Evolutionary conservation across 2,113 vertebrate species (phyloP).

Genomic region (Pollimyrus isidori): DNA sequence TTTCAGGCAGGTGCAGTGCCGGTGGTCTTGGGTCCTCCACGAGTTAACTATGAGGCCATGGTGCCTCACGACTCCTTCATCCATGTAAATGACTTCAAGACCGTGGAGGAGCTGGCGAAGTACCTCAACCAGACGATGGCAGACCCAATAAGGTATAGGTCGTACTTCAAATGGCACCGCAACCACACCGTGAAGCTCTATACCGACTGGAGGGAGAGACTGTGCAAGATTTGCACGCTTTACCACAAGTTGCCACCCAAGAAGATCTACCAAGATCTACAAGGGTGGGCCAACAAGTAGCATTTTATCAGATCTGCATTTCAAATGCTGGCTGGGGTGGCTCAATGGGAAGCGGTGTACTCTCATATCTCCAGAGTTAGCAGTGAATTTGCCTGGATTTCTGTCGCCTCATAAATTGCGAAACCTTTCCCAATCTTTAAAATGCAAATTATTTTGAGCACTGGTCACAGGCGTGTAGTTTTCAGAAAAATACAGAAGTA

Average conservation of each 20-base stretch:
- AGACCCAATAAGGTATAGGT: conserved; percentile 57
- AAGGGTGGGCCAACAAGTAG: conserved; percentile 53
- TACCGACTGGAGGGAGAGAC: conserved; percentile 69
- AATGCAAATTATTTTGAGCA: neutral
- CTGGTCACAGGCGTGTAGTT: neutral
- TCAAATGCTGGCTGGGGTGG: neutral
- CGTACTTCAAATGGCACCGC: conserved; percentile 70
- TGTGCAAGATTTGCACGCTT: conserved; percentile 69
- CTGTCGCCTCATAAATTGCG: neutral
- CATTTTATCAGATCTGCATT: neutral
- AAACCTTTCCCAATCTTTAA: neutral
- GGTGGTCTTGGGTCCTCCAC: conserved; percentile 72
- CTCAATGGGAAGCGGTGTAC: neutral
- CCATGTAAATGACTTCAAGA: conserved; percentile 74
- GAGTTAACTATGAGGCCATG: conserved; percentile 68
- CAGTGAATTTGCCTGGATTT: neutral
- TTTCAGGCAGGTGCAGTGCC: conserved; percentile 69
- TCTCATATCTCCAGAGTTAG: neutral
- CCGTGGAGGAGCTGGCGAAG: conserved; percentile 57
- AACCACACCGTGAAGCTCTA: conserved; percentile 56
- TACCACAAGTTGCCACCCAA: conserved; percentile 48
- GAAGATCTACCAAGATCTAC: conserved; percentile 61
- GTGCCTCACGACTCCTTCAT: conserved; percentile 73
- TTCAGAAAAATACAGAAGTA: neutral
- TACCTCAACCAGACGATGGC: conserved; percentile 57